Conservation (phyloP, 2,888 invertebrate species). For the Pemphredon lugubris region DNA sequence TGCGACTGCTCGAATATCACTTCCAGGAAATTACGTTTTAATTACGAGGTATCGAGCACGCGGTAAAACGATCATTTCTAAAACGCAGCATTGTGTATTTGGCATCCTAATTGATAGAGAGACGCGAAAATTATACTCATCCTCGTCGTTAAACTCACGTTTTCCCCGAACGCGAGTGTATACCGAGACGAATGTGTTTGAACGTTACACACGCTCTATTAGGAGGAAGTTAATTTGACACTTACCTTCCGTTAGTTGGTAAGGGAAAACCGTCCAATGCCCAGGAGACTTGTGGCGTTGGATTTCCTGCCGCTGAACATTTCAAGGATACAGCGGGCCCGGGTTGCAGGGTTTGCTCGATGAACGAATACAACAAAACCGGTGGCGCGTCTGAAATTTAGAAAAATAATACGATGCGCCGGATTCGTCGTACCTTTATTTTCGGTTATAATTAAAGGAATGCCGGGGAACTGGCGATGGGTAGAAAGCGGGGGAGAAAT, state of each 20-base stretch:
- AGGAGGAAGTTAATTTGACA: conserved; percentile 19
- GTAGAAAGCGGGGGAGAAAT: too few species aligned
- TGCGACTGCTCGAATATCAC: conserved; percentile 45
- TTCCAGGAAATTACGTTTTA: conserved; percentile 66
- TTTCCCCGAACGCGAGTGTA: neutral
- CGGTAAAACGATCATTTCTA: conserved; percentile 23
- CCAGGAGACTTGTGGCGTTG: conserved; percentile 90
- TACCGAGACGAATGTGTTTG: neutral
- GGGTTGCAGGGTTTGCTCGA: conserved; percentile 89
- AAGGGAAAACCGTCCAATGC: conserved; percentile 88
- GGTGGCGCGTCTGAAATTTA: conserved; percentile 87
- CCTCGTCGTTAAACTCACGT: neutral
- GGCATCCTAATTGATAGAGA: too few species aligned
- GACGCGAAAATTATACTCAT: too few species aligned
- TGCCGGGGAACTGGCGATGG: too few species aligned
- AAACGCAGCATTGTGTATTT: conserved; percentile 13
- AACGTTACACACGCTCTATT: neutral
- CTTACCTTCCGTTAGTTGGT: conserved; percentile 83
- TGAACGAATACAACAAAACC: conserved; percentile 88
- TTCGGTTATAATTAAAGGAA: too few species aligned
- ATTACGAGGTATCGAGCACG: conserved; percentile 55
- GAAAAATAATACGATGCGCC: neutral
- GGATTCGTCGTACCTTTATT: neutral
- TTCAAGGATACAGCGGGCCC: conserved; percentile 90
- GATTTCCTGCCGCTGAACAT: conserved; percentile 89